Percentiles rank a stretch among this genome's conserved stretches.
Evolutionary conservation across 1,140 invertebrate genomes (phyloP).

Genomic region (Harpegnathos saltator): DNA sequence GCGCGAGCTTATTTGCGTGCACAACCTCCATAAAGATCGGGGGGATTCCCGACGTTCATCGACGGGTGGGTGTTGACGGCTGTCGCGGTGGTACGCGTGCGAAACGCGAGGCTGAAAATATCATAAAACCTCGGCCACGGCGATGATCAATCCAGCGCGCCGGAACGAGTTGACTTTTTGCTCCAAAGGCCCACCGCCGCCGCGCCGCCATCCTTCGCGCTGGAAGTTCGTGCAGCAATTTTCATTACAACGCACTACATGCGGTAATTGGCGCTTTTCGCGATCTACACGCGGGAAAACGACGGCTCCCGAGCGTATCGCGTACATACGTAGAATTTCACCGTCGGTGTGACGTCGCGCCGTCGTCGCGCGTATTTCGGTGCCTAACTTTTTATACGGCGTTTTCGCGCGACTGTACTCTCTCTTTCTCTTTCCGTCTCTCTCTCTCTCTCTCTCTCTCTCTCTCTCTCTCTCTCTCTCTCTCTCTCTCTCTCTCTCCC

Average conservation of each 20-base stretch:
- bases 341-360: neutral
- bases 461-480: too few relatives aligned
- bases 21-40: too few relatives aligned
- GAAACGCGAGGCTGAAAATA: constrained; percentile 4
- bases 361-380: constrained; percentile 36
- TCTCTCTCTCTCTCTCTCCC: too few relatives aligned
- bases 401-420: neutral
- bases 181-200: too few relatives aligned
- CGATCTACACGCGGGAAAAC: constrained; percentile 29
- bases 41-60: too few relatives aligned
- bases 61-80: too few relatives aligned
- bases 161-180: constrained; percentile 16
- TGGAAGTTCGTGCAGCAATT: constrained; percentile 20
- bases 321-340: constrained; percentile 55
- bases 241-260: constrained; percentile 30
- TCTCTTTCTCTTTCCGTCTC: too few relatives aligned
- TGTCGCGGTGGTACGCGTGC: too few relatives aligned
- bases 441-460: too few relatives aligned
- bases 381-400: constrained; percentile 66
- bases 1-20: too few relatives aligned
- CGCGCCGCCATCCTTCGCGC: neutral
- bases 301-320: constrained; percentile 41
- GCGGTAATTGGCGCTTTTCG: constrained; percentile 46
- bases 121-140: neutral
- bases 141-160: too few relatives aligned